Conservation (phyloP, 1,140 invertebrate genomes). For the Drosophila truncata region DNA sequence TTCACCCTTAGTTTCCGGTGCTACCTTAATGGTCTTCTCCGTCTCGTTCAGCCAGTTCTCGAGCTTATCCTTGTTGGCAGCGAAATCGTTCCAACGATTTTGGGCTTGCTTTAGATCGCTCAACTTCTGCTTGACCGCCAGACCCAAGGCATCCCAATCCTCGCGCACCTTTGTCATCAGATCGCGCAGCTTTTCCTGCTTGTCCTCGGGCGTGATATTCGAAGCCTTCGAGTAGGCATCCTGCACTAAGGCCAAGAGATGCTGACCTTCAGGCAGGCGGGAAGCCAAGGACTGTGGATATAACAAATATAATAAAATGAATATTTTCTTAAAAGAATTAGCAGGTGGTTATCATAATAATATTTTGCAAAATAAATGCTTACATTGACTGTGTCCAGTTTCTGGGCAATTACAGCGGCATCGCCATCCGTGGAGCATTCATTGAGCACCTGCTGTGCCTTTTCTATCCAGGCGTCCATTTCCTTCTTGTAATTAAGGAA, state of each 20-base stretch:
- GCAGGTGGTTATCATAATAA: too few relatives aligned
- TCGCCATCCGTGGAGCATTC: slow-evolving; percentile 93
- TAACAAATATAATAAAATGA: neutral
- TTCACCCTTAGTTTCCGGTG: slow-evolving; percentile 91
- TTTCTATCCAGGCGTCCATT: slow-evolving; percentile 92
- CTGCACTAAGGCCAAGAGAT: slow-evolving; percentile 91
- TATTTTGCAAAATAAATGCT: too few relatives aligned
- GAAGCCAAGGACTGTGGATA: slow-evolving; percentile 88
- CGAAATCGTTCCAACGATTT: slow-evolving; percentile 93
- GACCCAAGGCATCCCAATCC: slow-evolving; percentile 93
- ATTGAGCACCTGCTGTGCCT: slow-evolving; percentile 91
- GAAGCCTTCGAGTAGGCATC: slow-evolving; percentile 94
- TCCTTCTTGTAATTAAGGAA: slow-evolving; percentile 94
- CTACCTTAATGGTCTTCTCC: slow-evolving; percentile 88
- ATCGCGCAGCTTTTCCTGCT: slow-evolving; percentile 91
- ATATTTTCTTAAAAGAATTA: too few relatives aligned
- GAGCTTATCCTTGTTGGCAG: slow-evolving; percentile 89
- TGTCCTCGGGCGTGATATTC: slow-evolving; percentile 91
- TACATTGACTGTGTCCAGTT: slow-evolving; percentile 91
- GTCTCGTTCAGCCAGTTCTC: slow-evolving; percentile 90
- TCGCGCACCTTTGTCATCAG: slow-evolving; percentile 91
- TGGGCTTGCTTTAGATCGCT: slow-evolving; percentile 91
- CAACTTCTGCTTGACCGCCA: slow-evolving; percentile 92
- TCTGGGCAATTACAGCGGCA: slow-evolving; percentile 91
- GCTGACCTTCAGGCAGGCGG: slow-evolving; percentile 94